These are phyloP conservation scores for Platycheirus rosarum DNA, from an alignment of 2,888 invertebrate species.

Conservation along the genomic window DNA sequence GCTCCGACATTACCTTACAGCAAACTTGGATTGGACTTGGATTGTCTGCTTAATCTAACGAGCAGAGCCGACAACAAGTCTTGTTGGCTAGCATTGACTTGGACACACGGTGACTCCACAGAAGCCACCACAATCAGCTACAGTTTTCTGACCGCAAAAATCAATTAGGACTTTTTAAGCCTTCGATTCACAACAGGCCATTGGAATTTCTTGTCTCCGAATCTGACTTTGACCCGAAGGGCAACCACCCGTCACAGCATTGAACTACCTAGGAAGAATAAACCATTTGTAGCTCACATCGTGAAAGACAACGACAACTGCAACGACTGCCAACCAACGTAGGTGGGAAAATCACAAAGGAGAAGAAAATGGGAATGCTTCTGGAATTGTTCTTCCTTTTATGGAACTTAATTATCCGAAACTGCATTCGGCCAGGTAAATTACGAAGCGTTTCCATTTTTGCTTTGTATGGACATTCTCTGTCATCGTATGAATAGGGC, in stretches of 20 bases:
- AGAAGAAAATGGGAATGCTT: slow-evolving; percentile 52
- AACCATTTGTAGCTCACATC: slow-evolving; percentile 34
- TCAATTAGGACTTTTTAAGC: slow-evolving; percentile 67
- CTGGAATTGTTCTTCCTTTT: slow-evolving; percentile 67
- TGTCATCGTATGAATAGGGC: slow-evolving; percentile 50
- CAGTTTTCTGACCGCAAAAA: slow-evolving; percentile 70
- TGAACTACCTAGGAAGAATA: slow-evolving; percentile 47
- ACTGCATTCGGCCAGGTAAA: slow-evolving; percentile 64
- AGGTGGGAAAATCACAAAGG: slow-evolving; percentile 58
- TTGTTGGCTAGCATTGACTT: slow-evolving; percentile 40
- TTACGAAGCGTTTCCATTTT: slow-evolving; percentile 48
- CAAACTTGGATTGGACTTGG: slow-evolving; percentile 35
- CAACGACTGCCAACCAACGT: slow-evolving; percentile 9
- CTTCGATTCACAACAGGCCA: slow-evolving; percentile 34
- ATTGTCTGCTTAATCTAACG: slow-evolving; percentile 58
- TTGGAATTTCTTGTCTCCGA: slow-evolving; percentile 34
- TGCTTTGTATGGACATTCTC: slow-evolving; percentile 31
- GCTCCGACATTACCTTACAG: slow-evolving; percentile 66
- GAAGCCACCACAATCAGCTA: slow-evolving; percentile 61
- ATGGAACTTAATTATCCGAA: slow-evolving; percentile 68
- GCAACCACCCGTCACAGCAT: slow-evolving; percentile 61
- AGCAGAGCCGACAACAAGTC: slow-evolving; percentile 66
- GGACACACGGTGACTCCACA: slow-evolving; percentile 10
- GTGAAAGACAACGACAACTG: slow-evolving; percentile 26
- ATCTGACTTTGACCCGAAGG: slow-evolving; percentile 51